Percentiles rank a stretch among this genome's conserved stretches.
phyloP scores from a whole-genome alignment of 2,113 vertebrate species.

The Vicugna pacos region DNA sequence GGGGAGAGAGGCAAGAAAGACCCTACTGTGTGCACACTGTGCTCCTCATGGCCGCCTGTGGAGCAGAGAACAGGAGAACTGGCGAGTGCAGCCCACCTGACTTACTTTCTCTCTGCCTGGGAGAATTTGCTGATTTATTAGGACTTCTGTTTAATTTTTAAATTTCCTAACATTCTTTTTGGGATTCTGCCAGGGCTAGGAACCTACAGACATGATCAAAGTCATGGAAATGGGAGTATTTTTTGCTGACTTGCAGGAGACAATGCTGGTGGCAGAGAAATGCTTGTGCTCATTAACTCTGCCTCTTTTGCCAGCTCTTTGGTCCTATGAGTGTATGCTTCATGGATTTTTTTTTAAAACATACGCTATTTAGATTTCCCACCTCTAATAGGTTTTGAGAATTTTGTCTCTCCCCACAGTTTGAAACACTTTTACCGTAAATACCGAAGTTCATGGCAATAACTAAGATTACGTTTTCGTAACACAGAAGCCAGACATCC shows the following conservation, averaged over 20 bases:
- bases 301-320: background rate
- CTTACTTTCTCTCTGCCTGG: background rate
- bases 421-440: constrained; percentile 43
- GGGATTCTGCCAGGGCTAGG: background rate
- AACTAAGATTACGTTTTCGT: background rate
- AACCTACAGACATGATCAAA: background rate
- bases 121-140: background rate
- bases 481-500: background rate
- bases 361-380: background rate
- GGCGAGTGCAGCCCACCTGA: background rate
- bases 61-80: background rate
- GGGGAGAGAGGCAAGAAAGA: background rate
- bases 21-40: background rate
- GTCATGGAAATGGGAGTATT: background rate
- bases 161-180: background rate
- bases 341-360: background rate
- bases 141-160: background rate
- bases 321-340: background rate
- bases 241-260: background rate
- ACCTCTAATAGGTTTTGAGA: background rate
- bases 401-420: background rate
- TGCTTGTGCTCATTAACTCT: background rate
- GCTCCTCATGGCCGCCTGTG: background rate
- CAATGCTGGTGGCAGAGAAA: background rate
- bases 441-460: background rate